Evolutionary conservation across 2,797 vertebrate species (phyloP).

Genomic region (Lacerta viridis): DNA sequence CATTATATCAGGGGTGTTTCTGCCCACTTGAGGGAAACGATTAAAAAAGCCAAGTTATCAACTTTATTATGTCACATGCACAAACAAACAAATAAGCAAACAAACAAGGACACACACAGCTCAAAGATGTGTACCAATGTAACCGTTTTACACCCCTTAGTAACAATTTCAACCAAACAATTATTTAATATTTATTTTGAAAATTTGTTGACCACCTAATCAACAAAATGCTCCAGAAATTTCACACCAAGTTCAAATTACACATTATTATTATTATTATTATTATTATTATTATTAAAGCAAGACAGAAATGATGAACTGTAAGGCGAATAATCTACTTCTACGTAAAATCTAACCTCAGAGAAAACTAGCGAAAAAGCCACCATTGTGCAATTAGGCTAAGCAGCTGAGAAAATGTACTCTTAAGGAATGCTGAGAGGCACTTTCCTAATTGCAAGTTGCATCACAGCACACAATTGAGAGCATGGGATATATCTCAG

Average conservation of each 20-base stretch:
- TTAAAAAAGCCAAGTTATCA: slow-evolving; percentile 1
- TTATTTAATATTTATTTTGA: not conserved
- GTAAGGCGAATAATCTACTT: not conserved
- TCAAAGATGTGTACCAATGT: not conserved
- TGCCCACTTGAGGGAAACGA: slow-evolving; percentile 28
- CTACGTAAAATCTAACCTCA: not conserved
- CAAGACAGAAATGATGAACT: not conserved
- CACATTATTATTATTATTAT: too few relatives aligned
- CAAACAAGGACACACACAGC: not conserved
- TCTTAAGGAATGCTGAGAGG: not conserved
- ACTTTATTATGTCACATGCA: not conserved
- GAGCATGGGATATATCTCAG: not conserved
- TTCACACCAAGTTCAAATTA: too few relatives aligned
- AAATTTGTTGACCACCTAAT: too few relatives aligned
- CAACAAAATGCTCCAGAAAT: too few relatives aligned
- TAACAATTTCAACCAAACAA: not conserved
- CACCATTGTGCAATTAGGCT: not conserved
- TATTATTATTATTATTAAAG: too few relatives aligned
- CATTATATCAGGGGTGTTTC: not conserved
- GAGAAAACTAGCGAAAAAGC: not conserved
- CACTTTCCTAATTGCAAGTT: not conserved
- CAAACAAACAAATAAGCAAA: not conserved
- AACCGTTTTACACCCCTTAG: not conserved
- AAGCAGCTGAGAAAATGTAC: not conserved
- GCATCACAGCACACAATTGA: not conserved